These are phyloP conservation scores for Enteromius unitaeniatus DNA, from an alignment of 2,797 vertebrate species.

Conservation along the genomic window DNA sequence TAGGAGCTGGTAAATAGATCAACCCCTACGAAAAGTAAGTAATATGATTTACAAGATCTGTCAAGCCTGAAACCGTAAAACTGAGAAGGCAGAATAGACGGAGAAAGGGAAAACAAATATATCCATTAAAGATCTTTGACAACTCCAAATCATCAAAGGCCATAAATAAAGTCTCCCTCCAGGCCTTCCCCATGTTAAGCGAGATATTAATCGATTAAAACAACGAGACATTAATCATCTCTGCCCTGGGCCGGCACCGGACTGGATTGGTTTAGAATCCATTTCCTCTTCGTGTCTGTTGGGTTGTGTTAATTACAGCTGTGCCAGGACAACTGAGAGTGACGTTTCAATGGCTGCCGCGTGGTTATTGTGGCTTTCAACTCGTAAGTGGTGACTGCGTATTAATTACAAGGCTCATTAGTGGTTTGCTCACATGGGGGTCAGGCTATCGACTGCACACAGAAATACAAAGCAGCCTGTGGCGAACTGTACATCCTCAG, in stretches of 20 bases:
- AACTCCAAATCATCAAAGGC: constrained; percentile 46
- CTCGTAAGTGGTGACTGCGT: constrained; percentile 51
- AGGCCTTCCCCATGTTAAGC: constrained; percentile 27
- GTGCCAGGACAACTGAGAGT: constrained; percentile 35
- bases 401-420: constrained; percentile 64
- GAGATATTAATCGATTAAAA: constrained; percentile 61
- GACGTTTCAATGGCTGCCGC: constrained; percentile 49
- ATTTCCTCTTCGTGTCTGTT: constrained; percentile 69
- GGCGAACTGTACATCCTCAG: neutral
- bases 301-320: constrained; percentile 61
- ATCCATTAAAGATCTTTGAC: constrained; percentile 47
- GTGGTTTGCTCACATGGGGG: constrained; percentile 43
- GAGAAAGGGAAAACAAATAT: constrained; percentile 13
- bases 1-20: neutral
- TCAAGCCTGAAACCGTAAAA: neutral
- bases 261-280: constrained; percentile 69
- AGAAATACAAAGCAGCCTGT: constrained; percentile 44
- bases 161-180: constrained; percentile 47
- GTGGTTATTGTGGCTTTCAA: constrained; percentile 53
- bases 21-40: neutral
- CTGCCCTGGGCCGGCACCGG: constrained; percentile 62
- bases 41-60: neutral
- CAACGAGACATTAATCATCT: constrained; percentile 68
- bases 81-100: neutral
- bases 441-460: constrained; percentile 34